Conservation (phyloP, 2,888 invertebrate genomes). For the Agrilus cyanescens region DNA sequence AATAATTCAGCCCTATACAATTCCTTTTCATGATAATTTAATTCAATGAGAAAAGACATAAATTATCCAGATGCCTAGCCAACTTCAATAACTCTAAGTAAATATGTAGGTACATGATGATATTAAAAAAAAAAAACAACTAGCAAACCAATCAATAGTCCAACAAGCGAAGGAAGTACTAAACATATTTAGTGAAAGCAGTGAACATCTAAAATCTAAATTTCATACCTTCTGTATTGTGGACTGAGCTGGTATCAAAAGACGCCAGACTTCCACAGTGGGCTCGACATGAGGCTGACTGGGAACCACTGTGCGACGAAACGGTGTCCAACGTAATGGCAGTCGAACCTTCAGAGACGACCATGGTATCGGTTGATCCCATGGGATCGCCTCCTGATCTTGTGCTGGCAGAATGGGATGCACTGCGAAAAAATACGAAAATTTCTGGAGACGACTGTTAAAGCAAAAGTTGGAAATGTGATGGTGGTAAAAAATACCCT, state of each 20-base stretch:
- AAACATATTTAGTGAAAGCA: not conserved
- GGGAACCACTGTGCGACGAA: conserved; percentile 38
- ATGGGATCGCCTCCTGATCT: conserved; percentile 33
- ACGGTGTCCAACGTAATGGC: conserved; percentile 43
- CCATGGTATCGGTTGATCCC: conserved; percentile 45
- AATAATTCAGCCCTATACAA: too few relatives aligned
- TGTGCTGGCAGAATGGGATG: conserved; percentile 34
- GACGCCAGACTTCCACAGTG: conserved; percentile 44
- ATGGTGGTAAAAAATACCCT: too few relatives aligned
- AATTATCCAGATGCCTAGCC: too few relatives aligned
- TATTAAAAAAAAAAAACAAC: too few relatives aligned
- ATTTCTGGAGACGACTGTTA: not conserved
- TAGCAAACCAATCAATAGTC: not conserved
- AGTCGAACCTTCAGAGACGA: conserved; percentile 41
- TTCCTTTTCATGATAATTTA: too few relatives aligned
- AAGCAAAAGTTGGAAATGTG: too few relatives aligned
- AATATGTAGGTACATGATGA: too few relatives aligned
- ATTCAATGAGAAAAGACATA: too few relatives aligned
- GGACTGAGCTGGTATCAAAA: conserved; percentile 37
- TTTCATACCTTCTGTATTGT: conserved; percentile 42
- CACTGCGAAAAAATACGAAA: conserved; percentile 22
- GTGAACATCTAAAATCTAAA: too few relatives aligned
- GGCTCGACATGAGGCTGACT: conserved; percentile 40
- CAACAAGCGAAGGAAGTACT: not conserved
- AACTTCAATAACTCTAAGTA: too few relatives aligned